Evolutionary conservation across 2,888 invertebrate species (phyloP).

Genomic region (Melanchra persicariae): DNA sequence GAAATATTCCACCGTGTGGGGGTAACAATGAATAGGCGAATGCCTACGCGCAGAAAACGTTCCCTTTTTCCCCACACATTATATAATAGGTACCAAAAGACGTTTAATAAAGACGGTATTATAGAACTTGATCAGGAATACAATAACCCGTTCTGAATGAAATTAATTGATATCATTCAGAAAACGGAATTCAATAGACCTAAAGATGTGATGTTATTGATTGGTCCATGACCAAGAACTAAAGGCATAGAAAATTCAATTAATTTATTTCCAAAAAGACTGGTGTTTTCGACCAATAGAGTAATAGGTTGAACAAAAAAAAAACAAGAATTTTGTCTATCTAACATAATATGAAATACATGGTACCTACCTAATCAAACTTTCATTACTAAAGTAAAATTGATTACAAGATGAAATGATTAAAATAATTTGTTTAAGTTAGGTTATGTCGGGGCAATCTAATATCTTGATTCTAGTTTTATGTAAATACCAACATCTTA

Average conservation of each 20-base stretch:
- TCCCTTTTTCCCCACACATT: neutral
- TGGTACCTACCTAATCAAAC: too few relatives aligned
- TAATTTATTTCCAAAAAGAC: neutral
- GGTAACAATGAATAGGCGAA: constrained; percentile 23
- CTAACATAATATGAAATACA: too few relatives aligned
- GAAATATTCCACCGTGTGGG: constrained; percentile 4
- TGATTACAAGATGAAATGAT: constrained; percentile 3
- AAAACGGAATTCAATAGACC: neutral
- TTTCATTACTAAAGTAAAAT: neutral
- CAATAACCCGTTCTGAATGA: constrained; percentile 7
- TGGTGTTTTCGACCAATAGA: neutral
- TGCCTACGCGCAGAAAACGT: neutral
- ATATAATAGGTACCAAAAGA: neutral
- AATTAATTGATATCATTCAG: constrained; percentile 1
- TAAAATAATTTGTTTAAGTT: constrained; percentile 36
- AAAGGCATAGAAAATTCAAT: neutral
- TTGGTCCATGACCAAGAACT: neutral
- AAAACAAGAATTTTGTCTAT: too few relatives aligned
- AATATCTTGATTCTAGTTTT: constrained; percentile 45
- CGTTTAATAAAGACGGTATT: constrained; percentile 2
- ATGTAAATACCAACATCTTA: constrained; percentile 17
- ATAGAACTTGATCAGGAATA: constrained; percentile 6
- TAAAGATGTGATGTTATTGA: neutral
- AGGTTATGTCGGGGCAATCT: constrained; percentile 36
- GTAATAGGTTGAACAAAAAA: neutral